phyloP scores from a whole-genome alignment of 2,113 vertebrate species.

The Phalacrocorax aristotelis region DNA sequence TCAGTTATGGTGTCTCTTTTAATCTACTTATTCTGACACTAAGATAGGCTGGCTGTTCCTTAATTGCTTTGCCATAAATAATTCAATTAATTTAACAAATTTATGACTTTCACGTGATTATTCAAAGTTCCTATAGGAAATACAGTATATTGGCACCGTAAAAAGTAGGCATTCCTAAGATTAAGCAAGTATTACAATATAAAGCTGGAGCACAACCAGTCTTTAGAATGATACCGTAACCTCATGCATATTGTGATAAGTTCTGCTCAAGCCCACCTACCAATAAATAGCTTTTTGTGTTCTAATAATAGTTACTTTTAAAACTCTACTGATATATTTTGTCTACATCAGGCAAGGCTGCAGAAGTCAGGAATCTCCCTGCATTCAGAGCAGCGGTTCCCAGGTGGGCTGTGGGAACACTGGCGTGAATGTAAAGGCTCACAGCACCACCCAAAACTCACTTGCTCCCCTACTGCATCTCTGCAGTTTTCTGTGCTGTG shows the following conservation, averaged over 20 bases:
- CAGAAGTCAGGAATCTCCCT: neutral
- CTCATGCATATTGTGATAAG: neutral
- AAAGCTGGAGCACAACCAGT: neutral
- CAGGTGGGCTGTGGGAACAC: neutral
- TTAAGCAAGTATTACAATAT: neutral
- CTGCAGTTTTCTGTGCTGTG: neutral
- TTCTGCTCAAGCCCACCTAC: neutral
- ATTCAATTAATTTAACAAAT: neutral
- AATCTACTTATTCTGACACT: neutral
- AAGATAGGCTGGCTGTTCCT: neutral
- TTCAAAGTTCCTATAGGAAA: neutral
- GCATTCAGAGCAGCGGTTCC: neutral
- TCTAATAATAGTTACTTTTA: neutral
- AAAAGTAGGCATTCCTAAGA: neutral
- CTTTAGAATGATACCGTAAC: neutral
- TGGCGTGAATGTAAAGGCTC: neutral
- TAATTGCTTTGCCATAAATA: neutral
- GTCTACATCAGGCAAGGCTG: neutral
- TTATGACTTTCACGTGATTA: neutral
- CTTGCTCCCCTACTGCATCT: neutral
- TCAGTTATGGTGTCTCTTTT: neutral
- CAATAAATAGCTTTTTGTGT: neutral
- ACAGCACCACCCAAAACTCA: neutral
- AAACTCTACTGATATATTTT: neutral
- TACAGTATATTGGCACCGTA: neutral